Evolutionary conservation across 2,888 invertebrate genomes (phyloP).

Genomic region (Caradrina clavipalpis): DNA sequence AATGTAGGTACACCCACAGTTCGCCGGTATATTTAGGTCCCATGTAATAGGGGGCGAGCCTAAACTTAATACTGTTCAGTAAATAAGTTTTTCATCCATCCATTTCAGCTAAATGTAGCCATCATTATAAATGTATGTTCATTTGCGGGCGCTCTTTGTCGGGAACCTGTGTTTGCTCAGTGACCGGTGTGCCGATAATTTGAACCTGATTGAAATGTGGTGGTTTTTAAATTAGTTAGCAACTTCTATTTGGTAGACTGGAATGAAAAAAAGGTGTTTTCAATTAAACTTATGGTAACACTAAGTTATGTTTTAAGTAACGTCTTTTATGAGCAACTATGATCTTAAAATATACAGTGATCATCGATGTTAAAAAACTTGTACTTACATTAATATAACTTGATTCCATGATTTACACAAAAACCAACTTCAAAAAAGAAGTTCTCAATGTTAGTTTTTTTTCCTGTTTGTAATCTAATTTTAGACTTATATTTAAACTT

Average conservation of each 20-base stretch:
- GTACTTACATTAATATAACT: too few species aligned
- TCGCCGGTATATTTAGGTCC: too few species aligned
- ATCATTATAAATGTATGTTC: slow-evolving; percentile 71
- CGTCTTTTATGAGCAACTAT: too few species aligned
- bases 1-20: too few species aligned
- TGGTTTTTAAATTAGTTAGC: slow-evolving; percentile 22
- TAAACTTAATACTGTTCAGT: slow-evolving; percentile 8
- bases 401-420: too few species aligned
- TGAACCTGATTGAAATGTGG: slow-evolving; percentile 34
- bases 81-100: slow-evolving; percentile 43
- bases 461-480: too few species aligned
- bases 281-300: neutral
- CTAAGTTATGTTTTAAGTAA: neutral
- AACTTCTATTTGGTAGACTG: neutral
- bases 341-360: too few species aligned
- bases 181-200: slow-evolving; percentile 29
- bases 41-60: too few species aligned
- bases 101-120: slow-evolving; percentile 67
- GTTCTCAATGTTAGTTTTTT: too few species aligned
- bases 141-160: slow-evolving; percentile 65
- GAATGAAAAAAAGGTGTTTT: neutral
- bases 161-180: slow-evolving; percentile 43
- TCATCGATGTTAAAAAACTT: too few species aligned
- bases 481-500: too few species aligned
- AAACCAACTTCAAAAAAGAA: too few species aligned